Evolutionary conservation across 2,888 invertebrate species (phyloP), one percentile per base, ranked within the genome.

Genomic region (Meliscaeva auricollis): DNA sequence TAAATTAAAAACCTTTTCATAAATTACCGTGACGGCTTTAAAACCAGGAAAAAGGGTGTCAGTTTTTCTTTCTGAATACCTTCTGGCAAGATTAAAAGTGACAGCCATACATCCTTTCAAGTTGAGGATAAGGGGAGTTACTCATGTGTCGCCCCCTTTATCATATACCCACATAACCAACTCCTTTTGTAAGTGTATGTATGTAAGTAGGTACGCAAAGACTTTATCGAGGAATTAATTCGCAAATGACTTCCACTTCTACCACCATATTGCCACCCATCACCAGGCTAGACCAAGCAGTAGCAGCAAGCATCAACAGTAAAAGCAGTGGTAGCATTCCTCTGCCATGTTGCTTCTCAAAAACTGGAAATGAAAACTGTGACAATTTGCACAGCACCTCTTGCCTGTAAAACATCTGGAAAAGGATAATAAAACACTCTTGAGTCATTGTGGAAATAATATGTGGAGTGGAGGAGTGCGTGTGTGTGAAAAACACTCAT

Each of bases 341-440:
- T 30, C 22, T 15, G 20, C 60, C 46, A 69, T 56, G 62, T 69
- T 26, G 64, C 60, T 74, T 60, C 78, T 78, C 66, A 44, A 68
- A 54, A 62, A 15, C 54, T 64, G 56, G 13, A 72, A 84, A 79
- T 79, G 74, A 79, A 79, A 84, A 79, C 66, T 75, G 84, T 84
- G 75, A 84, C 84, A 84, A 79, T 80, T 79, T 75, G 60, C 75
- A 75, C 44, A 70, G 64, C 46, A 64, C 79, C 79, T 68, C 60
- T 62, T 62, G 72, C 69, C 46, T 35, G 20, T 50, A 66, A 69
- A 66, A 69, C 84, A 84, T 84, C 80, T 75, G 75, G 75, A 66
- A 75, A n/a, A 48, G 84, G 84, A 75, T 80, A 75, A 79, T 84
- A 84, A 84, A 84, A 79, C 84, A 84, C 72, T 84, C 75, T 20